Conservation (phyloP, 1,140 invertebrate genomes). For the Bombyx mandarina region DNA sequence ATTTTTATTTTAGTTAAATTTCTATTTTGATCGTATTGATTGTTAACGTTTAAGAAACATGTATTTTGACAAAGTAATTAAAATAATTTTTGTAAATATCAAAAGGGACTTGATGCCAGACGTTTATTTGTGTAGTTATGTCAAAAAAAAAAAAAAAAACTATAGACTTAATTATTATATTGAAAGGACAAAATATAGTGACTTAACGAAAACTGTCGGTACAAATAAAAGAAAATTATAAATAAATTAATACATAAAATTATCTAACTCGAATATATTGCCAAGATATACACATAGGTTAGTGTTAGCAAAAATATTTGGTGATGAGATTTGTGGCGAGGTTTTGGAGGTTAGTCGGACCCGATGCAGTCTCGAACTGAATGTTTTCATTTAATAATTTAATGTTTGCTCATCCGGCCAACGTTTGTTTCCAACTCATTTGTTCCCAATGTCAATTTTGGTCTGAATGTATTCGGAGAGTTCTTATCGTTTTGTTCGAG, state of each 20-base stretch:
- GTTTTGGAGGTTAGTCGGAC: no score
- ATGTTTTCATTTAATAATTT: neutral
- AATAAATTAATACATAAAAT: slow-evolving; percentile 4
- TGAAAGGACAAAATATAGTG: slow-evolving; percentile 1
- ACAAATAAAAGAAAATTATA: slow-evolving; percentile 12
- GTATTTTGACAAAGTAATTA: slow-evolving; percentile 38
- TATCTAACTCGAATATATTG: slow-evolving; percentile 7
- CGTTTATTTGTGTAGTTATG: slow-evolving; percentile 32
- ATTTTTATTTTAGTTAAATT: slow-evolving; percentile 42
- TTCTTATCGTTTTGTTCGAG: slow-evolving; percentile 33
- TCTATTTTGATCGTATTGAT: slow-evolving; percentile 35
- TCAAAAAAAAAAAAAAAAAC: slow-evolving; percentile 9
- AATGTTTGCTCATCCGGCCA: no score
- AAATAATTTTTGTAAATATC: slow-evolving; percentile 54
- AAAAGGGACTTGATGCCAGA: slow-evolving; percentile 51
- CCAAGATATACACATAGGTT: slow-evolving; percentile 13
- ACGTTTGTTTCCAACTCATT: no score
- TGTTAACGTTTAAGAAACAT: slow-evolving; percentile 47
- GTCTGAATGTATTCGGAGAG: no score
- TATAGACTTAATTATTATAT: slow-evolving; percentile 1
- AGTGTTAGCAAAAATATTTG: slow-evolving; percentile 6
- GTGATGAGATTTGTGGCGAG: no score
- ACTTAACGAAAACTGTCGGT: slow-evolving; percentile 8
- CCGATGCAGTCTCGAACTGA: no score
- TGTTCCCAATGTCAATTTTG: slow-evolving; percentile 6